A percentile compares a stretch with the other conserved stretches of the same genome.
These are phyloP conservation scores for Zophobas atratus DNA, from an alignment of 1,140 invertebrate species.

Conservation along the genomic window DNA sequence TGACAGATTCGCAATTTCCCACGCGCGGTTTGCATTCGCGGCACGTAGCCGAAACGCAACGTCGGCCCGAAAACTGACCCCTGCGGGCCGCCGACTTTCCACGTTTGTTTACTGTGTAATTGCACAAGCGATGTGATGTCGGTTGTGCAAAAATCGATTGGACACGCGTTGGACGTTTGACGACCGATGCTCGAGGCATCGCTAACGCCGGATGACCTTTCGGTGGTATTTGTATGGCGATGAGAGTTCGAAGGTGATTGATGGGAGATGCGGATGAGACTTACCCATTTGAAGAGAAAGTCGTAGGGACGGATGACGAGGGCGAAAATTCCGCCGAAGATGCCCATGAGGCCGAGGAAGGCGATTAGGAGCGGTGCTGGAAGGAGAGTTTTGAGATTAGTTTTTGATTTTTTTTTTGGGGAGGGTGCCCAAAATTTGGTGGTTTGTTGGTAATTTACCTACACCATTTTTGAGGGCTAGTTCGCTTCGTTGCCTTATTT, in stretches of 20 bases:
- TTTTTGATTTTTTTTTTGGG: too few relatives aligned
- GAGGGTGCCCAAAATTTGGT: too few relatives aligned
- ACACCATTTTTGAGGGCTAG: too few relatives aligned
- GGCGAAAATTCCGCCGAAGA: constrained; percentile 75
- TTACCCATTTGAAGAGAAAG: constrained; percentile 79
- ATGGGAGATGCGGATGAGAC: constrained; percentile 52
- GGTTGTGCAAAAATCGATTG: constrained; percentile 4
- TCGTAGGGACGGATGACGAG: constrained; percentile 80
- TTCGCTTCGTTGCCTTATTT: too few relatives aligned
- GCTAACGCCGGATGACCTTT: constrained; percentile 2
- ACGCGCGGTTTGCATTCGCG: not conserved
- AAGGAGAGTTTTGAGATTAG: constrained; percentile 24
- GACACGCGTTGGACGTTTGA: not conserved
- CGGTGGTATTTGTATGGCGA: not conserved
- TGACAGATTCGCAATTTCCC: too few relatives aligned
- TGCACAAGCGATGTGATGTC: constrained; percentile 13
- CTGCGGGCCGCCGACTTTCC: constrained; percentile 48
- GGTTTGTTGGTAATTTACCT: too few relatives aligned
- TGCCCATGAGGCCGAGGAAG: constrained; percentile 75
- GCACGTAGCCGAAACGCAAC: not conserved
- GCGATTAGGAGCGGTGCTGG: constrained; percentile 63
- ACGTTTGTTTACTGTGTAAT: constrained; percentile 49
- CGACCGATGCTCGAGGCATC: not conserved
- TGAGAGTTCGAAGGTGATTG: too few relatives aligned
- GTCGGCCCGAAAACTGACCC: not conserved